Percentiles rank a stretch among this genome's conserved stretches.
Conservation (phyloP, 1,140 invertebrate genomes). For the Drosophila parvula region DNA sequence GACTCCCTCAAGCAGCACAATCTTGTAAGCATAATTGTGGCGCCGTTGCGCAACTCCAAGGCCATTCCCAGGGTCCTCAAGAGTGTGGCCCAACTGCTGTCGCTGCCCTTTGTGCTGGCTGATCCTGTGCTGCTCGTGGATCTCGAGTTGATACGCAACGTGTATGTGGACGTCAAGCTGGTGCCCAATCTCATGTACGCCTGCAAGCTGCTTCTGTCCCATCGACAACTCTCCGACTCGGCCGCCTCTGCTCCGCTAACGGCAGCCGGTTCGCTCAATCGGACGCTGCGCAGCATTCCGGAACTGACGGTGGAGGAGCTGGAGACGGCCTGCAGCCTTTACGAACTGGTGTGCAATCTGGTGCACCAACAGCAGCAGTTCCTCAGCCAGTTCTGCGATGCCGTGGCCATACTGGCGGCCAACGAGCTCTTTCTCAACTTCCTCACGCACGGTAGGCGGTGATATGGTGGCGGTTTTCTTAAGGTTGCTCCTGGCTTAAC, state of each 20-base stretch:
- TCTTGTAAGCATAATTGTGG: conserved; percentile 89
- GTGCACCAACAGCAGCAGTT: conserved; percentile 89
- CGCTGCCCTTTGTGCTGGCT: conserved; percentile 89
- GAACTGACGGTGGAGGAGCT: conserved; percentile 86
- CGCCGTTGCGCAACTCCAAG: conserved; percentile 88
- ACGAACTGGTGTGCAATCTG: conserved; percentile 89
- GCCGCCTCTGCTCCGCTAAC: conserved; percentile 49
- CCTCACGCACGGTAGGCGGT: conserved; percentile 85
- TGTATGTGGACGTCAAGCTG: conserved; percentile 90
- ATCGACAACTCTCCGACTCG: conserved; percentile 69
- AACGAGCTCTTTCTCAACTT: conserved; percentile 85
- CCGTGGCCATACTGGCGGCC: conserved; percentile 88
- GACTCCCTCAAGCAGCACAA: conserved; percentile 89
- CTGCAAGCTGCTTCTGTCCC: conserved; percentile 87
- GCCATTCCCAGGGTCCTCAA: conserved; percentile 87
- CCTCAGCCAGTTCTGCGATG: conserved; percentile 91
- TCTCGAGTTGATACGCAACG: conserved; percentile 84
- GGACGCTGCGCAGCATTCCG: conserved; percentile 80
- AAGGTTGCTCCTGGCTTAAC: background rate
- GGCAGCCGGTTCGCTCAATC: conserved; percentile 44
- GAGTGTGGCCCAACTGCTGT: conserved; percentile 89
- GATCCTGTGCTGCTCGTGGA: conserved; percentile 86
- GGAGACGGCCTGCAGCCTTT: conserved; percentile 87
- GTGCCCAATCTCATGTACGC: conserved; percentile 91
- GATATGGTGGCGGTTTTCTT: background rate